A percentile compares a stretch with the other conserved stretches of the same genome.
These are phyloP conservation scores for Micropoecilia bifurca DNA, from an alignment of 2,797 vertebrate genomes.

Conservation along the genomic window DNA sequence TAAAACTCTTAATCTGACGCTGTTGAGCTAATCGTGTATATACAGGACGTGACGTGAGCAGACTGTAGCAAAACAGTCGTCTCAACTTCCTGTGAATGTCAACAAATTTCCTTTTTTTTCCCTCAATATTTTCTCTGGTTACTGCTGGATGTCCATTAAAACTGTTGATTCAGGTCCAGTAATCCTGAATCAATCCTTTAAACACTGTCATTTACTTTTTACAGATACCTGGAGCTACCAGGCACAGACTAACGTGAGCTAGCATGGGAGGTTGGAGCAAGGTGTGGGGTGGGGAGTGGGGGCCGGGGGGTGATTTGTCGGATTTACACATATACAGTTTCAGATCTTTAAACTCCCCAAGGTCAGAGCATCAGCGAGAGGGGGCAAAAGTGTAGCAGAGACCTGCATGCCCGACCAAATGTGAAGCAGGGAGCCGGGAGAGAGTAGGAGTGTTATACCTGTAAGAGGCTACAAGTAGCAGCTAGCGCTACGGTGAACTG, in stretches of 20 bases:
- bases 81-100: slow-evolving; percentile 82
- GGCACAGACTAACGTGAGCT: slow-evolving; percentile 58
- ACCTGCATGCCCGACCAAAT: slow-evolving; percentile 39
- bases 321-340: slow-evolving; percentile 98
- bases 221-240: slow-evolving; percentile 82
- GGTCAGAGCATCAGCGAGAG: slow-evolving; percentile 81
- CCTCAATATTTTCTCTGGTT: slow-evolving; percentile 26
- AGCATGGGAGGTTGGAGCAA: slow-evolving; percentile 70
- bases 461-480: slow-evolving; percentile 42
- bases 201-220: slow-evolving; percentile 95
- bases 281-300: slow-evolving; percentile 4
- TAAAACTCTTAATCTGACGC: neutral
- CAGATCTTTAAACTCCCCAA: slow-evolving; percentile 82
- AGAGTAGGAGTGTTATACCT: slow-evolving; percentile 58
- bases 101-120: slow-evolving; percentile 79
- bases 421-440: slow-evolving; percentile 24
- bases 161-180: slow-evolving; percentile 87
- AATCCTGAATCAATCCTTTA: slow-evolving; percentile 91
- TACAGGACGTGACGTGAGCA: neutral
- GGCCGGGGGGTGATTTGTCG: slow-evolving; percentile 85
- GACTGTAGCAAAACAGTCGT: slow-evolving; percentile 70
- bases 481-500: slow-evolving; percentile 53
- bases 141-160: slow-evolving; percentile 45
- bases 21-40: no score
- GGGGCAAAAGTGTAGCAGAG: slow-evolving; percentile 32